Base-by-base conservation (phyloP, 1,140 invertebrate species). In the Orius insidiosus region DNA sequence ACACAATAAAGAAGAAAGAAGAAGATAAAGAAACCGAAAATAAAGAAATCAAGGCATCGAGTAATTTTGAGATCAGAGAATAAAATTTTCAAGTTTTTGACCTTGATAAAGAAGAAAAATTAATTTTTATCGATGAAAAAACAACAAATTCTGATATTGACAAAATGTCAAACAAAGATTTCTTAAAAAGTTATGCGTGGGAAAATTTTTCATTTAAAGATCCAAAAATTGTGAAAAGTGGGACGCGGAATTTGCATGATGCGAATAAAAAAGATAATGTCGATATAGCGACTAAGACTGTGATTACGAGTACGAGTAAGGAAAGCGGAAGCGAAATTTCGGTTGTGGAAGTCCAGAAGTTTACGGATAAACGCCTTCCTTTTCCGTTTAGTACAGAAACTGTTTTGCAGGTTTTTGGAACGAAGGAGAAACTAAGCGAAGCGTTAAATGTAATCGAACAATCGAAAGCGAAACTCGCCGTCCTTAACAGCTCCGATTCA, bases 1-100 rank as follows among this genome's bases (percentile, higher is more conserved):
- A 50, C 13, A 45, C 40, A 24, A 44, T 50, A 4, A 38, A 50
- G 35, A 30, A 50, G 6, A 35, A 40, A 30, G 32, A 50, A 13
- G 24, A 41, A 37, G 10, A 37, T 14, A 15, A 34, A 10, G 5
- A 31, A 1, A 41, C 11, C n/a, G 37, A 9, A 24, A 24, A 24
- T 7, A 24, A 24, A 24, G 24, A 24, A 24, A 24, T 24, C 7
- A 7, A 24, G 7, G 24, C 24, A 3, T 24, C 24, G 3, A 43
- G n/a, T n/a, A n/a, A n/a, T n/a, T n/a, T n/a, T n/a, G n/a, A n/a
- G n/a, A n/a, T n/a, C n/a, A n/a, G n/a, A n/a, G n/a, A 43, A n/a
- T 9, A 43, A 31, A 43, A 39, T 5, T 42, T 42, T 11, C 40
- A 24, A 24, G 24, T 24, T 24, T 24, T 24, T 7, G 24, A 24